Conservation (phyloP, 2,797 vertebrate genomes). For the Bradypodion ventrale region DNA sequence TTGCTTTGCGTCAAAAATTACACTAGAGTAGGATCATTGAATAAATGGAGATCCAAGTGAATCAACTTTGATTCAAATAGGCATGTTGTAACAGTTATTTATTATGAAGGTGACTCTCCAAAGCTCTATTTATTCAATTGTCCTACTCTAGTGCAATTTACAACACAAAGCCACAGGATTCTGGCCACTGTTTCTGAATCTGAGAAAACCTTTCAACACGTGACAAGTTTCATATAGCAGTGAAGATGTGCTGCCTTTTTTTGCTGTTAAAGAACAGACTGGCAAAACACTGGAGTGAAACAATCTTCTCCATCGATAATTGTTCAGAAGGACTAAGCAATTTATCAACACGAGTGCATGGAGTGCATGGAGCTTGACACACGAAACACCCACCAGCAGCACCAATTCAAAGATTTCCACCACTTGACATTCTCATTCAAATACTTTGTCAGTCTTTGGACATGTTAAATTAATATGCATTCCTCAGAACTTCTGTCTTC, state of each 20-base stretch:
- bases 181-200: too few relatives aligned
- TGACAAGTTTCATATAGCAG: not conserved
- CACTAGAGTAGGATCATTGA: too few relatives aligned
- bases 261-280: not conserved
- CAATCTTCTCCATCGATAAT: slow-evolving; percentile 39
- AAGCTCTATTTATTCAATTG: too few relatives aligned
- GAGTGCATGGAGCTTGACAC: slow-evolving; percentile 55
- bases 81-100: too few relatives aligned
- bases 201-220: not conserved
- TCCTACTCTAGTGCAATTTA: too few relatives aligned
- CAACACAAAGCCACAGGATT: too few relatives aligned
- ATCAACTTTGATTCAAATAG: too few relatives aligned
- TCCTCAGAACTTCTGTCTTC: slow-evolving; percentile 19
- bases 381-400: slow-evolving; percentile 54
- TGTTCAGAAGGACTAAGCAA: slow-evolving; percentile 54
- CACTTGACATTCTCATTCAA: slow-evolving; percentile 55
- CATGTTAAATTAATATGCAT: slow-evolving; percentile 51
- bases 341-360: slow-evolving; percentile 66
- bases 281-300: slow-evolving; percentile 47
- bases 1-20: too few relatives aligned
- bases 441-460: slow-evolving; percentile 38
- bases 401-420: slow-evolving; percentile 50
- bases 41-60: too few relatives aligned
- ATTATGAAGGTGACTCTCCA: too few relatives aligned
- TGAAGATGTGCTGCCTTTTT: not conserved